Conservation (phyloP, 2,113 vertebrate species). For the Noctilio leporinus region DNA sequence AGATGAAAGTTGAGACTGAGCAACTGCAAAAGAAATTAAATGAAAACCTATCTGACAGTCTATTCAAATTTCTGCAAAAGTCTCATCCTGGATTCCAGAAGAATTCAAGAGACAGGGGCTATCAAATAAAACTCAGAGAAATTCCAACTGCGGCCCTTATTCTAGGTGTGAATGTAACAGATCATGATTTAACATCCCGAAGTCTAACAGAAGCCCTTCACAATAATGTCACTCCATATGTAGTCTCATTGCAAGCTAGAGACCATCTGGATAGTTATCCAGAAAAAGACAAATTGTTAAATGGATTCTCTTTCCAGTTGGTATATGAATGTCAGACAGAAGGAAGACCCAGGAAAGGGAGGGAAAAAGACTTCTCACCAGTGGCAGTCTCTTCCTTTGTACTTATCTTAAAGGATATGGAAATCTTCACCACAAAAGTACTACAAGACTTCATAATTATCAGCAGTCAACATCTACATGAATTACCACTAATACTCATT, state of each 20-base stretch:
- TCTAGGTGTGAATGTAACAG: conserved; percentile 94
- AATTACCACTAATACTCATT: conserved; percentile 91
- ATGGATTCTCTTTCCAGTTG: conserved; percentile 86
- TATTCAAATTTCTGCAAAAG: conserved; percentile 86
- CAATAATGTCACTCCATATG: conserved; percentile 86
- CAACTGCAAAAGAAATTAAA: conserved; percentile 90
- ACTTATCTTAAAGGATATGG: conserved; percentile 93
- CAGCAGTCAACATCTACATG: conserved; percentile 89
- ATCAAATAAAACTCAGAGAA: conserved; percentile 87
- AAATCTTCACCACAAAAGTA: conserved; percentile 91
- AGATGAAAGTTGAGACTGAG: conserved; percentile 88
- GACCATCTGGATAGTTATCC: conserved; percentile 83
- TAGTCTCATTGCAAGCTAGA: conserved; percentile 90
- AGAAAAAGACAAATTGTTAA: conserved; percentile 82
- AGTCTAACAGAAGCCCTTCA: conserved; percentile 87
- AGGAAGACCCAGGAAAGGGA: conserved; percentile 59
- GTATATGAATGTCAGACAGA: conserved; percentile 84
- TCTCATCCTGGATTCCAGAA: conserved; percentile 79
- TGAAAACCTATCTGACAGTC: conserved; percentile 87
- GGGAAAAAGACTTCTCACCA: conserved; percentile 73
- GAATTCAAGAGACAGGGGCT: conserved; percentile 82
- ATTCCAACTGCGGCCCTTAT: conserved; percentile 93
- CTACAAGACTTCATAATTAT: conserved; percentile 94
- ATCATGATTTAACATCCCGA: conserved; percentile 93
- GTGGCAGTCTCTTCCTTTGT: conserved; percentile 86